Evolutionary conservation across 2,797 vertebrate species (phyloP).

Genomic region (Lagodon rhomboides): DNA sequence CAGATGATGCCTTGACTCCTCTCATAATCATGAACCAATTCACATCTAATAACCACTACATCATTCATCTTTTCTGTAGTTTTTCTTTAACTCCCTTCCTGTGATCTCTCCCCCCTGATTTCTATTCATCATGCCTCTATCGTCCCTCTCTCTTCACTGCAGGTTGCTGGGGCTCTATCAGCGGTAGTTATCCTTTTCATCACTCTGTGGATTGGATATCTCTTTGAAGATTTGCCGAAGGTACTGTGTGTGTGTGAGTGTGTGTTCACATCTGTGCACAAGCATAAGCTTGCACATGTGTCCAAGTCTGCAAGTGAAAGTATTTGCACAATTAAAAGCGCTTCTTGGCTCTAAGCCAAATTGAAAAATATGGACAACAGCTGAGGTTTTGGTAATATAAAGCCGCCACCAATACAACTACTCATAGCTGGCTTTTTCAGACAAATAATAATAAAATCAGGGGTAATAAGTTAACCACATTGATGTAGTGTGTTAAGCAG

Average conservation of each 20-base stretch:
- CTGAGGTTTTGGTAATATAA: constrained; percentile 5
- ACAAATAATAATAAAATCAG: not conserved
- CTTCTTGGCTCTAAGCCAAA: not conserved
- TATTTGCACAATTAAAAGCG: constrained; percentile 9
- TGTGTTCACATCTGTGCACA: constrained; percentile 24
- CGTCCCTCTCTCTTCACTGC: constrained; percentile 25
- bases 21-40: constrained; percentile 38
- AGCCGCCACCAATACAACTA: not conserved
- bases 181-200: constrained; percentile 92
- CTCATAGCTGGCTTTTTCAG: not conserved
- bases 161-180: constrained; percentile 92
- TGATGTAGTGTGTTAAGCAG: not conserved
- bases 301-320: constrained; percentile 18
- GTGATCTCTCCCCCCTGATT: constrained; percentile 37
- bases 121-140: constrained; percentile 33
- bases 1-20: constrained; percentile 21
- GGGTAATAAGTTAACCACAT: no score
- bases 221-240: constrained; percentile 94
- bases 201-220: constrained; percentile 91
- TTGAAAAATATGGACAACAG: constrained; percentile 1
- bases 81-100: constrained; percentile 29
- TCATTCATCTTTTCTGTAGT: constrained; percentile 30
- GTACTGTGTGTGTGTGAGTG: constrained; percentile 71
- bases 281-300: not conserved
- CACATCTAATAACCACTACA: constrained; percentile 9